A percentile compares a stretch with the other conserved stretches of the same genome.
These are phyloP conservation scores for Hetaerina americana DNA, from an alignment of 1,140 invertebrate genomes.

Conservation along the genomic window DNA sequence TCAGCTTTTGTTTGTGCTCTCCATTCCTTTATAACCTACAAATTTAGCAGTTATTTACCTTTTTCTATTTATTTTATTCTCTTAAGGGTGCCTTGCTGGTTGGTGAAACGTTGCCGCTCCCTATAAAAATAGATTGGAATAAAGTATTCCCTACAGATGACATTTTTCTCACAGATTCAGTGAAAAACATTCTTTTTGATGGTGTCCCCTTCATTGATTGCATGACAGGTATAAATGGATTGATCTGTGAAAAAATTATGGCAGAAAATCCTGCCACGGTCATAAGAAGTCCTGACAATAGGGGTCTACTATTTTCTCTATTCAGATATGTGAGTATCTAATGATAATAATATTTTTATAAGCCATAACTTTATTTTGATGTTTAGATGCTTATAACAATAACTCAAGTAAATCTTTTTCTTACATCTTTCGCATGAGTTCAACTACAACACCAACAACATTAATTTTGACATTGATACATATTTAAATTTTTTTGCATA, in stretches of 20 bases:
- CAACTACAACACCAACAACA: neutral
- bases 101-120: neutral
- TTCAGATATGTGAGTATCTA: neutral
- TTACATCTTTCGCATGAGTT: neutral
- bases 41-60: neutral
- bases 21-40: neutral
- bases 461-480: neutral
- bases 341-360: too few species aligned
- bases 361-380: neutral
- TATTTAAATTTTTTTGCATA: neutral
- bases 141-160: neutral
- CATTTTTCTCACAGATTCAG: neutral
- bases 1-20: neutral
- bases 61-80: neutral
- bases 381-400: neutral
- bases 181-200: neutral
- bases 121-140: too few species aligned
- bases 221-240: neutral
- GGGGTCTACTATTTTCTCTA: neutral
- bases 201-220: neutral
- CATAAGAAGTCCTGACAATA: neutral
- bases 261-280: neutral
- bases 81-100: neutral
- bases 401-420: neutral
- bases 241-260: neutral